These are phyloP conservation scores for Ricordea florida DNA, from an alignment of 92 coral and sea anemone genomes.

Conservation along the genomic window DNA sequence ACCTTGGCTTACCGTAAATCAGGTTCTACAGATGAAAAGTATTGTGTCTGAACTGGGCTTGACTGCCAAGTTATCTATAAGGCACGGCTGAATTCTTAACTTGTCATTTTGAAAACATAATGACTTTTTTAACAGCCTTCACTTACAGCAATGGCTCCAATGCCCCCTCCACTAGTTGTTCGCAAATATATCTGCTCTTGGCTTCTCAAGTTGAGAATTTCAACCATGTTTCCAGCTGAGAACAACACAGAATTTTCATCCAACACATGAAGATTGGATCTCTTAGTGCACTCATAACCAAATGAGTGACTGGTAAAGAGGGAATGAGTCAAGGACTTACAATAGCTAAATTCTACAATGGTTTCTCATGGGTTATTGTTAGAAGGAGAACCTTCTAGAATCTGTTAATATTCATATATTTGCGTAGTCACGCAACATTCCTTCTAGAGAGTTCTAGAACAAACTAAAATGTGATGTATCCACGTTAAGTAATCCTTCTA, in stretches of 20 bases:
- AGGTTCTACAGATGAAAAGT: too few species aligned
- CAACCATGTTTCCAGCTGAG: constrained; percentile 92
- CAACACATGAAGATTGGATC: constrained; percentile 92
- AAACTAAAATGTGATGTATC: too few species aligned
- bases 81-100: too few species aligned
- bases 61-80: too few species aligned
- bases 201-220: constrained; percentile 86
- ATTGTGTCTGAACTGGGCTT: too few species aligned
- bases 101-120: too few species aligned
- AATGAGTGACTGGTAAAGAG: constrained; percentile 83
- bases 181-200: constrained; percentile 91
- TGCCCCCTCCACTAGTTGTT: constrained; percentile 94
- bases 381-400: not conserved
- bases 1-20: too few species aligned
- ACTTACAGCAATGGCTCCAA: constrained; percentile 97
- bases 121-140: not conserved
- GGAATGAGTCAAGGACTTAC: constrained; percentile 12
- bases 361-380: not conserved
- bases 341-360: too few species aligned
- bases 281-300: constrained; percentile 98
- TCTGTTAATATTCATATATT: not conserved
- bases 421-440: too few species aligned
- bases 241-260: constrained; percentile 85
- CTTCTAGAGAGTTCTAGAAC: too few species aligned
- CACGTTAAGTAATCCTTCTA: too few species aligned